Conservation (phyloP, 2,797 vertebrate genomes). For the Streptopelia turtur region DNA sequence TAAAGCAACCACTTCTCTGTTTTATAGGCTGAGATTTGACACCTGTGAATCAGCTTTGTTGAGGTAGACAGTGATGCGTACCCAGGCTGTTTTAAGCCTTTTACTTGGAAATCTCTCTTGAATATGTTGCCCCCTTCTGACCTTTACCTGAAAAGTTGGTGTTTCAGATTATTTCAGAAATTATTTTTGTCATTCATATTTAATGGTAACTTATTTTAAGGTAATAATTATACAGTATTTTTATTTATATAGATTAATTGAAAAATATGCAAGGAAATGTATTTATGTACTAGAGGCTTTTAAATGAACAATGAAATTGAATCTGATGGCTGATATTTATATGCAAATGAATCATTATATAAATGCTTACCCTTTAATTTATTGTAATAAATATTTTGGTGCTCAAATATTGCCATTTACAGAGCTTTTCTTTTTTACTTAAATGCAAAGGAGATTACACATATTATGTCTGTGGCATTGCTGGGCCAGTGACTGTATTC, state of each 20-base stretch:
- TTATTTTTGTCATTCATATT: constrained; percentile 63
- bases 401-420: not conserved
- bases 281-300: constrained; percentile 72
- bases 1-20: not conserved
- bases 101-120: not conserved
- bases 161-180: constrained; percentile 22
- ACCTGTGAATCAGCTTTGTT: not conserved
- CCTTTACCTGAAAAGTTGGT: not conserved
- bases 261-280: constrained; percentile 35
- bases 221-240: constrained; percentile 40
- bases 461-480: not conserved
- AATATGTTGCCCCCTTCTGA: constrained; percentile 33
- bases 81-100: not conserved
- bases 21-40: not conserved
- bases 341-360: not conserved
- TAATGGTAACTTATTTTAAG: constrained; percentile 77
- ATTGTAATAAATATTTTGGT: constrained; percentile 71
- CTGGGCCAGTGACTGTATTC: not conserved
- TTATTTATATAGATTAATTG: constrained; percentile 75
- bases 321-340: constrained; percentile 58
- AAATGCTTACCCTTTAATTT: constrained; percentile 56
- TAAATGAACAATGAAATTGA: constrained; percentile 23
- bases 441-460: not conserved
- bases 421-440: not conserved
- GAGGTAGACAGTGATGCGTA: not conserved